Base-by-base conservation (phyloP, 92 coral and sea anemone species). In the Siderastrea radians region DNA sequence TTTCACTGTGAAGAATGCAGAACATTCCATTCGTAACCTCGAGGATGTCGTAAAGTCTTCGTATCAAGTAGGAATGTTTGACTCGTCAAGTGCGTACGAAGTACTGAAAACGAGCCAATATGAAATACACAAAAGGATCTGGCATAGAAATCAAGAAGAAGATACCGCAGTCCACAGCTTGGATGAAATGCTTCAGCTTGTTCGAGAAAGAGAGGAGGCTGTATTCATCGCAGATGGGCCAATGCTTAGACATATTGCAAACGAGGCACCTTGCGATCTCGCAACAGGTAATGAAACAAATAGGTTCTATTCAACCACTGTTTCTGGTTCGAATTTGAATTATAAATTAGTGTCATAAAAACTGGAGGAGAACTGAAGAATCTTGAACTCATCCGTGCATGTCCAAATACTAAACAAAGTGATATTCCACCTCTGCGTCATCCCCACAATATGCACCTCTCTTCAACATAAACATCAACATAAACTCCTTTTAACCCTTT, bases 171-270 rank as follows among this genome's bases (percentile, higher is more conserved):
- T 46, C 43, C 68, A 62, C 63, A 5, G 13, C 6, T 6, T 16
- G 75, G 0, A 15, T 79, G 6, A 80, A 77, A 10, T 63, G 60
- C 38, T 26, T 26, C 38, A 26, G 38, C 38, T 26, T 62, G 92
- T 86, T 7, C 88, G 90, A 47, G 78, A 75, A 26, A 90, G 70
- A 16, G 85, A 80, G 1, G 58, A 74, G 4, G 87, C 72, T 52
- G 84, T 93, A 16, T 89, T 89, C 81, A 81, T 94, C 62, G 62
- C 61, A 4, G 98, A 94, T 17, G 93, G 92, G 10, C 94, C 98
- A 1, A 59, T 81, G 1, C 53, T 90, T 45, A 76, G 91, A 46
- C 81, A 89, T 53, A 77, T 66, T 4, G 82, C 95, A 1, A 80
- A 83, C 11, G 73, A 90, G 50, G 74, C 72, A 14, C 98, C 98